phyloP scores from a whole-genome alignment of 2,888 invertebrate genomes.

The Eudemis profundana region DNA sequence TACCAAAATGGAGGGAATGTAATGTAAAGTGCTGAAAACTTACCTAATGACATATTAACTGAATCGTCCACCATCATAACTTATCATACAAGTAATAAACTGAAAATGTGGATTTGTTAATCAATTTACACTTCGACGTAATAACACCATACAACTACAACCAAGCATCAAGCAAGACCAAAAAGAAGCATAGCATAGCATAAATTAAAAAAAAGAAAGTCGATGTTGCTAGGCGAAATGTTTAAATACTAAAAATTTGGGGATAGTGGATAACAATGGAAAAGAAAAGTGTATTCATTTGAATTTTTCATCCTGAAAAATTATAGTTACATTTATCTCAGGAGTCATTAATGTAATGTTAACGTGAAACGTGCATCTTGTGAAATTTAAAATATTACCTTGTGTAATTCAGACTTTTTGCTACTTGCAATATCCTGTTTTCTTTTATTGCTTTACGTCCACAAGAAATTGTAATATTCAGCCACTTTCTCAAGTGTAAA shows the following conservation, averaged over 20 bases:
- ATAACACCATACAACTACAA: background rate
- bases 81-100: background rate
- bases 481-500: too few species aligned
- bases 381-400: too few species aligned
- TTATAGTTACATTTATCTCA: too few species aligned
- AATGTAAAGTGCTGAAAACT: background rate
- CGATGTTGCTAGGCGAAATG: constrained; percentile 17
- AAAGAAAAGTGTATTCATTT: too few species aligned
- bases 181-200: background rate
- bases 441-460: background rate
- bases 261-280: too few species aligned
- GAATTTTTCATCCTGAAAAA: too few species aligned
- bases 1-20: constrained; percentile 6
- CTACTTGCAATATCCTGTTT: background rate
- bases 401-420: constrained; percentile 8
- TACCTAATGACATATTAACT: constrained; percentile 39
- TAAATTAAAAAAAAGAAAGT: background rate
- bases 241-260: too few species aligned
- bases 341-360: too few species aligned
- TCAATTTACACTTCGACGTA: background rate
- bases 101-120: background rate
- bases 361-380: too few species aligned
- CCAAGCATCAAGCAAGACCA: background rate
- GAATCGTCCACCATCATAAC: constrained; percentile 27
- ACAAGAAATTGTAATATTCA: too few species aligned